phyloP scores from a whole-genome alignment of 2,797 vertebrate genomes.

The Anguilla marmorata region DNA sequence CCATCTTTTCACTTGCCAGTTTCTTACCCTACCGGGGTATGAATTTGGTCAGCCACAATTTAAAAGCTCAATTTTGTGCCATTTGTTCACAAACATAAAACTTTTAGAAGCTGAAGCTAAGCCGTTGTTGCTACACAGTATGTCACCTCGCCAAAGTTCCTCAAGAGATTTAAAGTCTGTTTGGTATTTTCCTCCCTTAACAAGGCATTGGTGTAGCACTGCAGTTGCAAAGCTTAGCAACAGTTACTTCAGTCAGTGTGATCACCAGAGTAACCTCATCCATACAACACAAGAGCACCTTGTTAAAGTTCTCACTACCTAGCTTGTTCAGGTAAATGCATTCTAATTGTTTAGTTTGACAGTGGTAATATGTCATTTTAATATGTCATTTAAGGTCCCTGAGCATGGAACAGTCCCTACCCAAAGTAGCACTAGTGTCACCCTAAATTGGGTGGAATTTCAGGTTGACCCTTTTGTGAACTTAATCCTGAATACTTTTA shows the following conservation, averaged over 20 bases:
- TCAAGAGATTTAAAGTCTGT: background rate
- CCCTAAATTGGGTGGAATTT: background rate
- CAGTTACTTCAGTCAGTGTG: background rate
- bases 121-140: background rate
- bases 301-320: background rate
- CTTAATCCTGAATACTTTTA: background rate
- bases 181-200: background rate
- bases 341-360: background rate
- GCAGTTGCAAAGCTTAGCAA: background rate
- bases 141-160: background rate
- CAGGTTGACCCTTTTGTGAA: background rate
- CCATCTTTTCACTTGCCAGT: background rate
- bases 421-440: background rate
- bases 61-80: background rate
- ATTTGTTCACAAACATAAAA: background rate
- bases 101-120: background rate
- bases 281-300: background rate
- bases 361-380: constrained; percentile 2
- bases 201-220: background rate
- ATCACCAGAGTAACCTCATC: background rate
- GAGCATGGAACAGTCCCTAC: background rate
- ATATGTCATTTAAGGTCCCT: background rate
- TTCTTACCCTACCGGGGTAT: background rate
- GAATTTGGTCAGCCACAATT: background rate
- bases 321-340: background rate